phyloP scores from a whole-genome alignment of 2,888 invertebrate species.

The Drosophila quinaria region DNA sequence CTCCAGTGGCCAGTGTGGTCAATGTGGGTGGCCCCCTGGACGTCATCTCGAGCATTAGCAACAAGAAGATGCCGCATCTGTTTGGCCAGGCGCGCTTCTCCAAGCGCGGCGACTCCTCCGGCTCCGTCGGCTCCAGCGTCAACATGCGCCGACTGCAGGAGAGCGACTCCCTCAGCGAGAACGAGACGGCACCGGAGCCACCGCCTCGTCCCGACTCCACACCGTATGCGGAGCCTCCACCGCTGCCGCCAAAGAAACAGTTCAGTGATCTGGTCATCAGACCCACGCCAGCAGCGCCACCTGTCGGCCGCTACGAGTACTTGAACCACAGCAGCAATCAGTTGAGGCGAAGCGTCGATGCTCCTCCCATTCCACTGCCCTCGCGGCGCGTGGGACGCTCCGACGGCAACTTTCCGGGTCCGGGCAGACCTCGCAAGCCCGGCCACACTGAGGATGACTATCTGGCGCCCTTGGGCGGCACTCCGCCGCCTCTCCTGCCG shows the following conservation, averaged over 20 bases:
- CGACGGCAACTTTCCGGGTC: slow-evolving; percentile 86
- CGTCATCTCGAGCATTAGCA: slow-evolving; percentile 86
- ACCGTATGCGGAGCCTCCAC: slow-evolving; percentile 89
- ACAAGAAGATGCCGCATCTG: slow-evolving; percentile 86
- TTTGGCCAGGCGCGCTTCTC: slow-evolving; percentile 85
- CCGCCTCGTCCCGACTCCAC: slow-evolving; percentile 85
- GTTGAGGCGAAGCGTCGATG: slow-evolving; percentile 68
- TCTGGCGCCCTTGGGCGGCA: slow-evolving; percentile 87
- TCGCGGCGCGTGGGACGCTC: slow-evolving; percentile 86
- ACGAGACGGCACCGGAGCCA: slow-evolving; percentile 85
- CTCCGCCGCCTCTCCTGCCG: slow-evolving; percentile 86
- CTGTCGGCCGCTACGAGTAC: slow-evolving; percentile 82
- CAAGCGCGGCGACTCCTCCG: slow-evolving; percentile 76
- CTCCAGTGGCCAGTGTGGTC: slow-evolving; percentile 55
- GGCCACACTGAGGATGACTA: slow-evolving; percentile 90
- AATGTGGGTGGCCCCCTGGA: slow-evolving; percentile 78
- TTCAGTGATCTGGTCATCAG: slow-evolving; percentile 87
- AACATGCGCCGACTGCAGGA: slow-evolving; percentile 86
- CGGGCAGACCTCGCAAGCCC: slow-evolving; percentile 86
- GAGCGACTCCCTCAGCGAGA: slow-evolving; percentile 86
- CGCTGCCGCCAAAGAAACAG: slow-evolving; percentile 90
- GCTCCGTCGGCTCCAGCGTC: slow-evolving; percentile 83
- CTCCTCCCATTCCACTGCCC: slow-evolving; percentile 89
- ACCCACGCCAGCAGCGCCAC: slow-evolving; percentile 70
- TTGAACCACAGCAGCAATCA: slow-evolving; percentile 68